Evolutionary conservation across 2,113 vertebrate species (phyloP).

Genomic region (Myotis yumanensis): DNA sequence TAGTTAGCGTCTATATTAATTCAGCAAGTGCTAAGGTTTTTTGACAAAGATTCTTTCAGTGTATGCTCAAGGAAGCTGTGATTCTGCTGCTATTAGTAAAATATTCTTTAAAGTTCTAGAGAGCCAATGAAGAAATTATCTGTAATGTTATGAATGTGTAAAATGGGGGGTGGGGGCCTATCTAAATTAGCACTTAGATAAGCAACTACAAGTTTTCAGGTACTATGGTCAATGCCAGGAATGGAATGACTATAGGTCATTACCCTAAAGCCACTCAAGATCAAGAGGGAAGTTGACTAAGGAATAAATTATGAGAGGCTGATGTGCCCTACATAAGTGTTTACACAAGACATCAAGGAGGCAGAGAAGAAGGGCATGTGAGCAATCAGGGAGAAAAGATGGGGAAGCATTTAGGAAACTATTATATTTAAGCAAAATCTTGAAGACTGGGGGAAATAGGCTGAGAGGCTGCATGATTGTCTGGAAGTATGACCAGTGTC

Average conservation of each 20-base stretch:
- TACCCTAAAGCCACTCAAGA: not conserved
- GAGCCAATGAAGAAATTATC: not conserved
- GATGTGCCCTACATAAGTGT: not conserved
- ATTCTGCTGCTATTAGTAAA: not conserved
- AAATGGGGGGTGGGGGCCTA: not conserved
- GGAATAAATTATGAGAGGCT: not conserved
- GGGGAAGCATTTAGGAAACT: not conserved
- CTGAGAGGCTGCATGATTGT: not conserved
- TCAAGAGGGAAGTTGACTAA: not conserved
- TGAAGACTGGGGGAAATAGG: not conserved
- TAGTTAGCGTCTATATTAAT: slow-evolving; percentile 23
- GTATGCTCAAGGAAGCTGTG: not conserved
- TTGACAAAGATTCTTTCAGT: not conserved
- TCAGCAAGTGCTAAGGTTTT: slow-evolving; percentile 30
- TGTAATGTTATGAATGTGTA: not conserved
- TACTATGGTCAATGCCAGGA: not conserved
- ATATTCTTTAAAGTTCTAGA: not conserved
- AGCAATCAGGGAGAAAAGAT: not conserved
- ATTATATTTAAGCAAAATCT: not conserved
- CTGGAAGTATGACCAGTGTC: not conserved
- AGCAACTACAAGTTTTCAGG: not conserved
- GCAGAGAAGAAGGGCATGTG: not conserved
- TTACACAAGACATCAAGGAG: not conserved
- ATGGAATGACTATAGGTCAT: not conserved
- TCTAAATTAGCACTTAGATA: not conserved